Evolutionary conservation across 2,888 invertebrate species (phyloP).

Genomic region (Phyllotreta striolata): DNA sequence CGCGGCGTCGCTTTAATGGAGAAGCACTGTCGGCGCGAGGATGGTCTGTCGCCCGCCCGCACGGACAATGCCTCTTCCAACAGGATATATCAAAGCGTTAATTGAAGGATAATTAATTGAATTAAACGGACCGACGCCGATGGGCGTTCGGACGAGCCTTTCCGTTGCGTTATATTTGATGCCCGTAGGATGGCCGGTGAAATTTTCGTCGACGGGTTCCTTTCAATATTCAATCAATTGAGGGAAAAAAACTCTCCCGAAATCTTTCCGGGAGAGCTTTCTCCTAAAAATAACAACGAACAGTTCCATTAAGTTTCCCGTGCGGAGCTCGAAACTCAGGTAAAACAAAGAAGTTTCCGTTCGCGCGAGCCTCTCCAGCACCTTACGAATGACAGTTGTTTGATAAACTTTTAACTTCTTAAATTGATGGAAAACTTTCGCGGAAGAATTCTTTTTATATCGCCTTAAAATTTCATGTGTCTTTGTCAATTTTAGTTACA

Average conservation of each 20-base stretch:
- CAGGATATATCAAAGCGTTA: constrained; percentile 53
- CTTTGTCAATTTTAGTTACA: constrained; percentile 23
- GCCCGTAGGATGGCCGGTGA: too few species aligned
- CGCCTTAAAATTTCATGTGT: constrained; percentile 27
- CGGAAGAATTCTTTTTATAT: constrained; percentile 20
- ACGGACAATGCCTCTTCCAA: constrained; percentile 41
- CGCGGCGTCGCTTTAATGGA: constrained; percentile 37
- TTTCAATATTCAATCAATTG: too few species aligned
- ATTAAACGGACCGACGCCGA: constrained; percentile 52
- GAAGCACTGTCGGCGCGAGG: constrained; percentile 41
- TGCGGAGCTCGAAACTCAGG: constrained; percentile 5
- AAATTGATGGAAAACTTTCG: constrained; percentile 29
- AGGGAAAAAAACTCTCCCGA: too few species aligned
- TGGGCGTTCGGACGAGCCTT: constrained; percentile 3
- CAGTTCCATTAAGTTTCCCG: too few species aligned
- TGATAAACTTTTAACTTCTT: constrained; percentile 26
- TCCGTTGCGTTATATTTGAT: too few species aligned
- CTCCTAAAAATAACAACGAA: too few species aligned
- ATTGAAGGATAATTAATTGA: constrained; percentile 58
- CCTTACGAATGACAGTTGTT: constrained; percentile 28
- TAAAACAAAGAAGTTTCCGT: constrained; percentile 12
- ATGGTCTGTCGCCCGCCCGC: constrained; percentile 35
- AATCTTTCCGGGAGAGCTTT: too few species aligned
- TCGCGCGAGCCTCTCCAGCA: constrained; percentile 7
- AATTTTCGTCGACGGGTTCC: too few species aligned